phyloP scores from a whole-genome alignment of 2,888 invertebrate genomes.

The Clistopyga incitator region DNA sequence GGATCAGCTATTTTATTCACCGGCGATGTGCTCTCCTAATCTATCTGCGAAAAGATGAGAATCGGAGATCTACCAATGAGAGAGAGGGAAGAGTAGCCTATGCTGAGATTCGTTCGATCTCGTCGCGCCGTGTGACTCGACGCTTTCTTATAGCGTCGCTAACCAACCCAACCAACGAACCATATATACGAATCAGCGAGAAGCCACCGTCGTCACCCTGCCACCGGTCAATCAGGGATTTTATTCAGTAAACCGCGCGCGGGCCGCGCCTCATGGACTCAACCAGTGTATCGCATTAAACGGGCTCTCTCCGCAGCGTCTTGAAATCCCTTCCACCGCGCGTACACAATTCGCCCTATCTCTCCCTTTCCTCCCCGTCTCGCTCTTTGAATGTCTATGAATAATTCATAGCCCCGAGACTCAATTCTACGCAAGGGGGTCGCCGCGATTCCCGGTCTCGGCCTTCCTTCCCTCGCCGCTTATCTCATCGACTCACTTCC shows the following conservation, averaged over 20 bases:
- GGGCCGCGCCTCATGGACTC: slow-evolving; percentile 77
- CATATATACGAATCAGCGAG: slow-evolving; percentile 35
- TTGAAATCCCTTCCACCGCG: slow-evolving; percentile 57
- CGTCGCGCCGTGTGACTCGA: slow-evolving; percentile 66
- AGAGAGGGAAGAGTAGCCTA: not conserved
- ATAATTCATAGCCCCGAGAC: slow-evolving; percentile 81
- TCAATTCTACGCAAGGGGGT: slow-evolving; percentile 80
- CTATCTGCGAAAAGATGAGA: slow-evolving; percentile 50
- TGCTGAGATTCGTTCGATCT: slow-evolving; percentile 52
- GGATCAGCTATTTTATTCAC: slow-evolving; percentile 49
- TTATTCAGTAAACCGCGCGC: slow-evolving; percentile 79
- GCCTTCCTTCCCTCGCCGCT: slow-evolving; percentile 46
- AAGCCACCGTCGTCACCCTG: slow-evolving; percentile 75
- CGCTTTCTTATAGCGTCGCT: slow-evolving; percentile 76
- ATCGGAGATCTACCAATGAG: slow-evolving; percentile 35
- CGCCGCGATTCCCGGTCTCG: slow-evolving; percentile 69
- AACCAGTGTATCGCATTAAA: slow-evolving; percentile 81
- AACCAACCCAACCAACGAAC: slow-evolving; percentile 54
- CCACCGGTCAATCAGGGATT: slow-evolving; percentile 82
- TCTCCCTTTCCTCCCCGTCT: slow-evolving; percentile 64
- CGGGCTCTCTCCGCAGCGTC: slow-evolving; percentile 75
- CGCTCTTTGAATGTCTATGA: slow-evolving; percentile 73
- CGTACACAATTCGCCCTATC: slow-evolving; percentile 64
- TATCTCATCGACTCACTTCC: slow-evolving; percentile 34
- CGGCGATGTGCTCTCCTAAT: slow-evolving; percentile 43